Percentiles rank a stretch among this genome's conserved stretches.
phyloP scores from a whole-genome alignment of 2,113 vertebrate species.

The Ictalurus punctatus region DNA sequence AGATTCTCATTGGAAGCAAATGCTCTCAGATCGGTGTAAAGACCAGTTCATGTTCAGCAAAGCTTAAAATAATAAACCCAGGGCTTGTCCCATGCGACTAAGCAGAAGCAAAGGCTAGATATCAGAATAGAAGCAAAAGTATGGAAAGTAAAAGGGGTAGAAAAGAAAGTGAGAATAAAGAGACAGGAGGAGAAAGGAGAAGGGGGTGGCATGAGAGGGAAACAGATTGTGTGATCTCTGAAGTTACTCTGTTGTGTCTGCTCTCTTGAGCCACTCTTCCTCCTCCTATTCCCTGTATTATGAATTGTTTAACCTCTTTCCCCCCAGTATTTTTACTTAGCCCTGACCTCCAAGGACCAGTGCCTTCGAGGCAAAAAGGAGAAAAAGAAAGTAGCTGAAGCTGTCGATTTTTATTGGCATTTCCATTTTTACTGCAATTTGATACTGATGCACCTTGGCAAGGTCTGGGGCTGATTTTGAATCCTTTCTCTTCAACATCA shows the following conservation, averaged over 20 bases:
- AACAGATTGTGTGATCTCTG: conserved; percentile 52
- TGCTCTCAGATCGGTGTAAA: conserved; percentile 99
- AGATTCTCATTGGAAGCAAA: conserved; percentile 99
- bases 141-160: conserved; percentile 35
- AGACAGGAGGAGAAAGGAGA: background rate
- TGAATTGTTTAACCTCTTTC: conserved; percentile 77
- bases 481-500: conserved; percentile 62
- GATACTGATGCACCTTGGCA: conserved; percentile 81
- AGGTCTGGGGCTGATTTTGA: conserved; percentile 77
- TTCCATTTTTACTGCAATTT: conserved; percentile 85
- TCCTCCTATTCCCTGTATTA: conserved; percentile 52
- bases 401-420: conserved; percentile 83
- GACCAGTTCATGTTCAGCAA: conserved; percentile 96
- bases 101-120: conserved; percentile 71
- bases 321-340: conserved; percentile 63
- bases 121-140: conserved; percentile 51
- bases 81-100: conserved; percentile 83
- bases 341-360: conserved; percentile 73
- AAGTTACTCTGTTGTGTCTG: conserved; percentile 67
- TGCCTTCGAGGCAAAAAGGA: conserved; percentile 62
- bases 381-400: conserved; percentile 65
- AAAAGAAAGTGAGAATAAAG: conserved; percentile 12
- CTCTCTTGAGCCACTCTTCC: conserved; percentile 36
- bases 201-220: conserved; percentile 28
- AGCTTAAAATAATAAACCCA: conserved; percentile 98